Conservation (phyloP, 2,113 vertebrate genomes). For the Neofelis nebulosa region DNA sequence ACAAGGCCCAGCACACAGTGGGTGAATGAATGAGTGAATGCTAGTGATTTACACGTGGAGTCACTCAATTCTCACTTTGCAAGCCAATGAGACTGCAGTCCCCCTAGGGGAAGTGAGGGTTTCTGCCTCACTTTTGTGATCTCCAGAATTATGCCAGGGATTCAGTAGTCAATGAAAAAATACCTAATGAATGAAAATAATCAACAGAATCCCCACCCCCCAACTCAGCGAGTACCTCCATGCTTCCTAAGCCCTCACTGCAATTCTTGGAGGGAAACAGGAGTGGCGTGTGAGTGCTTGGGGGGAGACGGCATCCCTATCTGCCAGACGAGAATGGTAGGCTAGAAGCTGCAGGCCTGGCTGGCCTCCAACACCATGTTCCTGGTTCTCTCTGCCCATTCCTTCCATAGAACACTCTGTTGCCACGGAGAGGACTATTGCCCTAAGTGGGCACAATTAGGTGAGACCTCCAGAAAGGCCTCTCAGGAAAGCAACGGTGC, state of each 20-base stretch:
- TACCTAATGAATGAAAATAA: background rate
- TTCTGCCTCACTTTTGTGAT: background rate
- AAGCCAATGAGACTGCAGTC: background rate
- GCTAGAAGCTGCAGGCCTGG: background rate
- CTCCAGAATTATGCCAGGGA: background rate
- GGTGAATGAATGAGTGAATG: background rate
- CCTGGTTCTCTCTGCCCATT: background rate
- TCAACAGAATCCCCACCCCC: background rate
- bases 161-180: background rate
- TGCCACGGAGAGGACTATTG: conserved; percentile 26
- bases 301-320: background rate
- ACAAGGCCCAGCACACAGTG: background rate
- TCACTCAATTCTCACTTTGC: background rate
- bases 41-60: background rate
- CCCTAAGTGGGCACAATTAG: background rate
- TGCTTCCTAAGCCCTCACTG: background rate
- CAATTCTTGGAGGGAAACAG: background rate
- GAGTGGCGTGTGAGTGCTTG: background rate
- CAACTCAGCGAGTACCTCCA: background rate
- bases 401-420: conserved; percentile 18
- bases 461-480: background rate
- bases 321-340: background rate
- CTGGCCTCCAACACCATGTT: background rate
- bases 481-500: background rate
- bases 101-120: background rate